These are phyloP conservation scores for Dryadula phaetusa DNA, from an alignment of 2,888 invertebrate genomes.

Conservation along the genomic window DNA sequence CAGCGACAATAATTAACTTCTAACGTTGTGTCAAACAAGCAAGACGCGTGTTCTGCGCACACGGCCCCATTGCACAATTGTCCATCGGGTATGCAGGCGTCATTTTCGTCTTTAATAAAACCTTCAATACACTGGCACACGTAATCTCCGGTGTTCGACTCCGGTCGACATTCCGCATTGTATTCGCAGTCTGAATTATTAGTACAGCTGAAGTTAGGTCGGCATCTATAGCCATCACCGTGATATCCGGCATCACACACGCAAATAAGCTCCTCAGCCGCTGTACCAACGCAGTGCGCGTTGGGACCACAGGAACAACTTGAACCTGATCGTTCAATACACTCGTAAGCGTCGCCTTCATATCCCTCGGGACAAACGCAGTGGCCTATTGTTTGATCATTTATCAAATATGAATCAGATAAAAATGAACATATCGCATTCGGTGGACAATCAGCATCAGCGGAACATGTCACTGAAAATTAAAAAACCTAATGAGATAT, in stretches of 20 bases:
- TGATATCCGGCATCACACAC: constrained; percentile 91
- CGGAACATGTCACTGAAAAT: constrained; percentile 88
- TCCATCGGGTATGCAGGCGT: constrained; percentile 85
- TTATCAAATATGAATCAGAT: constrained; percentile 60
- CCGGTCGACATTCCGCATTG: constrained; percentile 89
- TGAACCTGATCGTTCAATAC: constrained; percentile 79
- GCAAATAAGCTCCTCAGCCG: constrained; percentile 87
- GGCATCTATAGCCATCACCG: constrained; percentile 93
- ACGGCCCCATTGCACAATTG: constrained; percentile 86
- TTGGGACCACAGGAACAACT: constrained; percentile 87
- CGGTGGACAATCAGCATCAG: constrained; percentile 91
- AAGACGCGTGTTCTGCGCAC: constrained; percentile 88
- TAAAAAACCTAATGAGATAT: constrained; percentile 35
- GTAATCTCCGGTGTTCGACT: constrained; percentile 81
- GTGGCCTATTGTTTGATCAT: constrained; percentile 59
- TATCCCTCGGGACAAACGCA: constrained; percentile 94
- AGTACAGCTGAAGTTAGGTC: constrained; percentile 86
- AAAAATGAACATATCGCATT: constrained; percentile 90
- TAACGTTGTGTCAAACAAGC: constrained; percentile 87
- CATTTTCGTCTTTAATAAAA: constrained; percentile 86
- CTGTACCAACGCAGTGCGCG: constrained; percentile 90
- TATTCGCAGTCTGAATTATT: constrained; percentile 87
- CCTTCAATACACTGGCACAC: constrained; percentile 92
- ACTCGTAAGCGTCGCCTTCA: constrained; percentile 92
- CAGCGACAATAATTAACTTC: constrained; percentile 92